Evolutionary conservation across 1,140 invertebrate genomes (phyloP), one percentile per base, ranked within the genome.

Genomic region (Sweltsa coloradensis): DNA sequence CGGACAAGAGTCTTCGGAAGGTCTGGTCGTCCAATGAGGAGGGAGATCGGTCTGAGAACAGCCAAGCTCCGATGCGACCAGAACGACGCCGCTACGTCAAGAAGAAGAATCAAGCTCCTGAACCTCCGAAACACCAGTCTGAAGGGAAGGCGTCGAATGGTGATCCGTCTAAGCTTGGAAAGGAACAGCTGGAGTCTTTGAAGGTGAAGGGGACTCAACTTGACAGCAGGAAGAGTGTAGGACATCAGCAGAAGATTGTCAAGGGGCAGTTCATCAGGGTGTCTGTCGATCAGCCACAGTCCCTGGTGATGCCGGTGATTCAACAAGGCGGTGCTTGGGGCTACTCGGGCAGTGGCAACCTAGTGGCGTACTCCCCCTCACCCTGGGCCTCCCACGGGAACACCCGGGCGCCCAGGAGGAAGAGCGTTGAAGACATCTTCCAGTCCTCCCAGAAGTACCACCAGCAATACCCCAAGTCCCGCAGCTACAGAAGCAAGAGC

Each of bases 251-350:
- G n/a, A 56, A 58, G 44, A 49, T 64, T 0, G 50, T 59, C 6
- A 56, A 55, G 31, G 60, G 61, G 11, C 58, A 64, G 50, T 63
- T 57, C 41, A 57, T 64, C 0, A 47, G 60, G 25, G 59, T 64
- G 7, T 50, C 48, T 3, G 48, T 50, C 0, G 48, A 50, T 39
- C 41, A 45, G 16, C 23, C 27, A 19, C 14, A 18, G 36, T 26
- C 16, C n/a, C 24, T n/a, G 29, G 45, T 47, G 19, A 26, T 37
- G 18, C 37, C 34, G 24, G n/a, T n/a, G 6, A 5, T 40, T 16
- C 45, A 44, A 1, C 18, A 25, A 29, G 22, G 26, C 16, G n/a
- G n/a, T n/a, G 5, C 16, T 18, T 29, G 42, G 42, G n/a, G 18
- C 19, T 27, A 23, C 18, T 23, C 23, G 19, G 3, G 3, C 42